Base-by-base conservation (phyloP, 2,797 vertebrate species). In the Malurus splendens region DNA sequence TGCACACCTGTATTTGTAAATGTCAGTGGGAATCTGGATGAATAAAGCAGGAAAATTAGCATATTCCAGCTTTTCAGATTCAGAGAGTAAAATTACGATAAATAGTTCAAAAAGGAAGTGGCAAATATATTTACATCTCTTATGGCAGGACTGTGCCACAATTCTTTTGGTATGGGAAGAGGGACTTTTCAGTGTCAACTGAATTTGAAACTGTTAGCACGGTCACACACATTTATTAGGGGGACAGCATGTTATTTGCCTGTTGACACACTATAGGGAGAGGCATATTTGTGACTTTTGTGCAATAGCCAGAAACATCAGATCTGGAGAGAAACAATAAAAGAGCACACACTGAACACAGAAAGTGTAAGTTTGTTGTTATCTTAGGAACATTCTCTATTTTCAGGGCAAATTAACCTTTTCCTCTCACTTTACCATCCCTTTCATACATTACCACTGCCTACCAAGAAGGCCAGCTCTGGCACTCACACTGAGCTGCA, bases 191-290 rank as follows among this genome's bases (percentile, higher is more conserved):
- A 32, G 18, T 18, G 30, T 20, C 39, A 70, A 15, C 30, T n/a
- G 22, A 17, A 5, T 4, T n/a, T 9, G 18, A 62, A 70, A 9
- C 16, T 7, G 1, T 71, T 36, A 62, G 72, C 90, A 90, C 8
- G 32, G 73, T 67, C 79, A 81, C 22, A 33, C 23, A 59, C 28
- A 55, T 92, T 88, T 73, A 9, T 85, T 72, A 82, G 59, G 55
- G 83, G 19, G 24, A 74, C 55, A 76, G 42, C 14, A 13, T 75
- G 44, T 72, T 74, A 70, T 70, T 78, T 87, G 18, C 51, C 68
- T 54, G 39, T 33, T 87, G 45, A 64, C 52, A 57, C 5, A 14
- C 18, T 32, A 52, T 15, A 28, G 12, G 10, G 25, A 91, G 50
- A 76, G 62, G 45, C n/a, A 64, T 24, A n/a, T 73, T 54, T 45